Conservation (phyloP, 2,888 invertebrate species). For the Lithosia quadra region DNA sequence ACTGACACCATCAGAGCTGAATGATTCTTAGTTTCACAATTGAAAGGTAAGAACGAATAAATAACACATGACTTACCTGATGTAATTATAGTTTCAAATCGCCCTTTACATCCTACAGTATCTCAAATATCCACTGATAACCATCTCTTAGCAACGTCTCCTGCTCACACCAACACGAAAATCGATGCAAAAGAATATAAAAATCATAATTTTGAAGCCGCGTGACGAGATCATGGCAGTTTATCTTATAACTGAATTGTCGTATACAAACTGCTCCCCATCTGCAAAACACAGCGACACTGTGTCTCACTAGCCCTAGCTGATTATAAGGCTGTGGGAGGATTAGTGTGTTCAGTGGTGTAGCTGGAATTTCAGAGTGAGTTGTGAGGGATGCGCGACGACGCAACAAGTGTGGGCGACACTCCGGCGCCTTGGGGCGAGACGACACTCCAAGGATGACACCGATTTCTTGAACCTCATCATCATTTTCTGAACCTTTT, state of each 20-base stretch:
- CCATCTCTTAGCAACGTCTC: slow-evolving; percentile 1
- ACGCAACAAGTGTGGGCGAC: slow-evolving; percentile 75
- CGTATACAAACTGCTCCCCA: not conserved
- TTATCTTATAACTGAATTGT: slow-evolving; percentile 10
- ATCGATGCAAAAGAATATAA: slow-evolving; percentile 10
- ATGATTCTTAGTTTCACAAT: too few relatives aligned
- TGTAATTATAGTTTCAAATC: not conserved
- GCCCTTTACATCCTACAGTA: not conserved
- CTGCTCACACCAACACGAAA: not conserved
- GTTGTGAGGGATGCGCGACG: slow-evolving; percentile 35
- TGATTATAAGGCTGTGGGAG: not conserved
- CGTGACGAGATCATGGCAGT: slow-evolving; percentile 16
- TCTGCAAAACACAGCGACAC: slow-evolving; percentile 9
- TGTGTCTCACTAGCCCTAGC: slow-evolving; percentile 10
- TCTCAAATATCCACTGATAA: not conserved
- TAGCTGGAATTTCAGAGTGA: slow-evolving; percentile 31
- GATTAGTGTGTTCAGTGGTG: slow-evolving; percentile 3
- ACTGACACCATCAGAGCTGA: not conserved
- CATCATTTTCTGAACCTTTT: too few relatives aligned
- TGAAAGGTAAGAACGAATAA: not conserved
- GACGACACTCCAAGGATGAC: slow-evolving; percentile 5
- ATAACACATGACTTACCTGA: not conserved
- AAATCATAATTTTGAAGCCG: slow-evolving; percentile 1
- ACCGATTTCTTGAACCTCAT: not conserved
- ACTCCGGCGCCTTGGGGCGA: slow-evolving; percentile 67